Evolutionary conservation across 2,888 invertebrate genomes (phyloP).

Genomic region (Blera fallax): DNA sequence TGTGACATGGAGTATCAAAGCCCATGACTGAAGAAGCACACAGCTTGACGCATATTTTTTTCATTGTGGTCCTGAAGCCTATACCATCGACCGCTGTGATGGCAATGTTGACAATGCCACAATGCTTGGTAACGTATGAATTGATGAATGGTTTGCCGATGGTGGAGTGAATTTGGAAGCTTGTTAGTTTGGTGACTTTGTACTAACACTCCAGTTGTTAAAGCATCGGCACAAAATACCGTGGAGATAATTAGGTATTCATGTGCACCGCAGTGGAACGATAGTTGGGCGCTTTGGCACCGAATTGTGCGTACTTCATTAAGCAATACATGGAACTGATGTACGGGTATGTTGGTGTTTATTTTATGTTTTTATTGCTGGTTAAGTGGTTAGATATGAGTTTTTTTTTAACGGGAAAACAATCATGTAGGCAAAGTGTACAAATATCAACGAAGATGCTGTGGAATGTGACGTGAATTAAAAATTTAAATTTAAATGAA

Average conservation of each 20-base stretch:
- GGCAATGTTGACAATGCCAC: slow-evolving; percentile 36
- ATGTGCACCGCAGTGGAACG: slow-evolving; percentile 6
- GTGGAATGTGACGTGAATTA: too few species aligned
- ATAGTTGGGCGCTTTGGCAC: slow-evolving; percentile 9
- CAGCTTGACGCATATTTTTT: neutral
- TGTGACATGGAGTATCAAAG: neutral
- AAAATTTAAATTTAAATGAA: too few species aligned
- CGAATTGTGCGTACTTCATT: slow-evolving; percentile 14
- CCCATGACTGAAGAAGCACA: neutral
- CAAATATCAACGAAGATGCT: too few species aligned
- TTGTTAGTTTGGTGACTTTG: slow-evolving; percentile 22
- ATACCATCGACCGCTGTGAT: slow-evolving; percentile 2
- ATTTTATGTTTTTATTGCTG: neutral
- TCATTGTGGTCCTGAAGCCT: neutral
- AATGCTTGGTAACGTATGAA: slow-evolving; percentile 44
- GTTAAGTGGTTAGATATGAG: neutral
- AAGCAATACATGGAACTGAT: neutral
- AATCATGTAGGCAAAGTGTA: too few species aligned
- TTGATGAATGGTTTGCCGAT: slow-evolving; percentile 35
- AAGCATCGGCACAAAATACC: slow-evolving; percentile 28
- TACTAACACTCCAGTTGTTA: slow-evolving; percentile 30
- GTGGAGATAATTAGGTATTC: slow-evolving; percentile 51
- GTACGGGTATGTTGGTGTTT: neutral
- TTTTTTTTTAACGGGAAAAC: too few species aligned
- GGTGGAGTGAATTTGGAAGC: slow-evolving; percentile 7